These are phyloP conservation scores for Antheraea pernyi DNA, from an alignment of 1,140 invertebrate genomes.

Conservation along the genomic window DNA sequence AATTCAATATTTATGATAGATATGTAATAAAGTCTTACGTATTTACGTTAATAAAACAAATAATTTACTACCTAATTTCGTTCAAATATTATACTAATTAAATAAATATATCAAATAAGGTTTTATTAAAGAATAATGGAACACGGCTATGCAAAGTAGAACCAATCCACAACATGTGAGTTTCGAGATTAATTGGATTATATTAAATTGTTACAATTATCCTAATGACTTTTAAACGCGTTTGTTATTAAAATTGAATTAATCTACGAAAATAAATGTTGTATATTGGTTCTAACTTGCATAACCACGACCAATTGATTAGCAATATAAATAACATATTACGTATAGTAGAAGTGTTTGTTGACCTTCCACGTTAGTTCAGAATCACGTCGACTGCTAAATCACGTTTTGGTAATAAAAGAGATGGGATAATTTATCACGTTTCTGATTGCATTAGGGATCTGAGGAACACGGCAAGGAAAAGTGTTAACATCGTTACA, in stretches of 20 bases:
- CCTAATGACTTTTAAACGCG: no score
- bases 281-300: no score
- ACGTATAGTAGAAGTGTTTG: conserved; percentile 1
- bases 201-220: no score
- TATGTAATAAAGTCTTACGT: neutral
- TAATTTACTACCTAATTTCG: neutral
- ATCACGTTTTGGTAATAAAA: conserved; percentile 50
- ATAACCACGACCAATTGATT: neutral
- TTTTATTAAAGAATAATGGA: no score
- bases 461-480: conserved; percentile 50
- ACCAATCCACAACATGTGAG: no score
- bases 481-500: conserved; percentile 69
- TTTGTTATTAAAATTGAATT: no score
- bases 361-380: conserved; percentile 18
- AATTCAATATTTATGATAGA: neutral
- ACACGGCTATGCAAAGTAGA: no score
- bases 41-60: neutral
- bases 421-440: conserved; percentile 66
- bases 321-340: conserved; percentile 10
- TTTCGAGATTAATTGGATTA: no score
- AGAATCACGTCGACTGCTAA: conserved; percentile 30
- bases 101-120: no score
- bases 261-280: no score
- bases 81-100: neutral
- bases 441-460: conserved; percentile 60